Evolutionary conservation across 2,888 invertebrate species (phyloP), one percentile per base, ranked within the genome.

Genomic region (Deilephila elpenor): DNA sequence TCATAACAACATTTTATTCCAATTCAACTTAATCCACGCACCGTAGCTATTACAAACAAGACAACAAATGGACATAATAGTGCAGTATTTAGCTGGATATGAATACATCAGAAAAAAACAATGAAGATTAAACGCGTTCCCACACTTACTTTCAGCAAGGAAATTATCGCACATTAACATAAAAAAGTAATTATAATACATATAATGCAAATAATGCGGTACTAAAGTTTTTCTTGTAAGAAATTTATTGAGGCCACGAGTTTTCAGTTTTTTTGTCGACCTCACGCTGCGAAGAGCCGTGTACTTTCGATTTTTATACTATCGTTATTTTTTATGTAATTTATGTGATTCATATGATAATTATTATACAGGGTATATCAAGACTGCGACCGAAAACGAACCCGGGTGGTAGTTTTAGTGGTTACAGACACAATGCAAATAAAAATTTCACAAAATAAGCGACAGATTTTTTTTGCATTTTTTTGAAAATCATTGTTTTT

Each of bases 161-260:
- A 44, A 67, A 67, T 44, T 14, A 44, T 67, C 11, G 17, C 67
- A 17, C 51, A 67, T 44, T 14, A 60, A 51, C 32, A 62, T 11
- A 62, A 67, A 67, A 67, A 51, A 67, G 44, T 14, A 44, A 44
- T 20, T 67, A 25, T 51, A 51, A 67, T 51, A 44, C 51, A 67
- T 6, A 67, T 8, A 44, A 67, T 67, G 67, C 67, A 67, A 67
- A 67, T 60, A 60, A 44, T 7, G 32, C 25, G 51, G 51, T 44
- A 51, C 61, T 67, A 53, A 70, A n/a, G 19, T 59, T 53, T 56
- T 64, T 71, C 32, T 64, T 61, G 73, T 61, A 71, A 72, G 73
- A 71, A 72, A 74, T 75, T 61, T 70, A 75, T 76, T 76, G 75
- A 80, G 78, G 79, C 77, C 78, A 76, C 34, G 25, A 75, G 77